Conservation (phyloP, 2,113 vertebrate species). For the Microcebus murinus region DNA sequence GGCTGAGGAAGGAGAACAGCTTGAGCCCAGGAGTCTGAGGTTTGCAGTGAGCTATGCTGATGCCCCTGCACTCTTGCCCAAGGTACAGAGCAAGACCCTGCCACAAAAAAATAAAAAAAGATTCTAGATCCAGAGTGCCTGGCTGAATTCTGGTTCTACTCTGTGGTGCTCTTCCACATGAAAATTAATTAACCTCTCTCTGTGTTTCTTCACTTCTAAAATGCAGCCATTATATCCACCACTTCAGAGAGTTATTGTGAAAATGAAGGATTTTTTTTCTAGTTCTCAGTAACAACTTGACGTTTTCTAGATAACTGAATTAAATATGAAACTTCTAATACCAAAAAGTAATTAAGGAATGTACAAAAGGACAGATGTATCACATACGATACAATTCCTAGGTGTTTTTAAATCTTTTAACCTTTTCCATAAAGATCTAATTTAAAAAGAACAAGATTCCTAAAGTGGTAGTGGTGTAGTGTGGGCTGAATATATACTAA, state of each 20-base stretch:
- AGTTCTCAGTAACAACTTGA: background rate
- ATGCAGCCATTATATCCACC: background rate
- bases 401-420: background rate
- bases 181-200: background rate
- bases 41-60: too few species aligned
- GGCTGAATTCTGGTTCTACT: background rate
- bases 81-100: too few species aligned
- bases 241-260: background rate
- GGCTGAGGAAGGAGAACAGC: too few species aligned
- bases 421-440: background rate
- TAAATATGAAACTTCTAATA: background rate
- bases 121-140: background rate
- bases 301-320: background rate
- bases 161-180: background rate
- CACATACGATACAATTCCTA: background rate
- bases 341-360: background rate
- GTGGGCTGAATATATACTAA: background rate
- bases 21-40: too few species aligned
- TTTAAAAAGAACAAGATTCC: background rate
- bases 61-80: too few species aligned
- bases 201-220: background rate
- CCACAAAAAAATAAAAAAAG: too few species aligned
- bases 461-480: background rate
- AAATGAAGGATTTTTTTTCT: background rate
- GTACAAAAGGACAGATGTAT: background rate